These are phyloP conservation scores for Drosophila engyochracea DNA, from an alignment of 2,888 invertebrate genomes.

Conservation along the genomic window DNA sequence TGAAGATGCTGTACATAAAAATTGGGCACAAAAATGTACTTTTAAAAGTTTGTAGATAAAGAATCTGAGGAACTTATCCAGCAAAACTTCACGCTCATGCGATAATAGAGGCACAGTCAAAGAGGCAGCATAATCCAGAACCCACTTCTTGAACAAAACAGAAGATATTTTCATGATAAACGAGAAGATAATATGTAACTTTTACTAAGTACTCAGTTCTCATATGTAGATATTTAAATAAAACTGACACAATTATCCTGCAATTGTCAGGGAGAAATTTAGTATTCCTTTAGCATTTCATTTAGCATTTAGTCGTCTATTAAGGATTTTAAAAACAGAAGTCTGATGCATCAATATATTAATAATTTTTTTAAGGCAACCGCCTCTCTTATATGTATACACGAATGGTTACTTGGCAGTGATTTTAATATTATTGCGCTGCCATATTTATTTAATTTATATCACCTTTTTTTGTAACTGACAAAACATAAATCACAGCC, in stretches of 20 bases:
- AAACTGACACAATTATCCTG: neutral
- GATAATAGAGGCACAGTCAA: neutral
- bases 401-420: neutral
- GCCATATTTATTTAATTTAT: neutral
- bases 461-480: conserved; percentile 3
- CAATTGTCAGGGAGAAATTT: neutral
- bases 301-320: no score
- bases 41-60: neutral
- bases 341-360: neutral
- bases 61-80: neutral
- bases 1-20: neutral
- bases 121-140: neutral
- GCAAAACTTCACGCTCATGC: neutral
- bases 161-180: neutral
- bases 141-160: neutral
- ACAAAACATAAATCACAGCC: neutral
- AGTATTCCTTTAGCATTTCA: no score
- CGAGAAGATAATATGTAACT: neutral
- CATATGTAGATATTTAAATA: neutral
- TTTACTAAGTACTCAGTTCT: neutral
- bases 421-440: neutral
- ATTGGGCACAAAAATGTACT: neutral
- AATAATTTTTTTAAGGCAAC: neutral
- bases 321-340: neutral
- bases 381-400: neutral